phyloP scores from a whole-genome alignment of 2,113 vertebrate species.

The Pituophis catenifer region DNA sequence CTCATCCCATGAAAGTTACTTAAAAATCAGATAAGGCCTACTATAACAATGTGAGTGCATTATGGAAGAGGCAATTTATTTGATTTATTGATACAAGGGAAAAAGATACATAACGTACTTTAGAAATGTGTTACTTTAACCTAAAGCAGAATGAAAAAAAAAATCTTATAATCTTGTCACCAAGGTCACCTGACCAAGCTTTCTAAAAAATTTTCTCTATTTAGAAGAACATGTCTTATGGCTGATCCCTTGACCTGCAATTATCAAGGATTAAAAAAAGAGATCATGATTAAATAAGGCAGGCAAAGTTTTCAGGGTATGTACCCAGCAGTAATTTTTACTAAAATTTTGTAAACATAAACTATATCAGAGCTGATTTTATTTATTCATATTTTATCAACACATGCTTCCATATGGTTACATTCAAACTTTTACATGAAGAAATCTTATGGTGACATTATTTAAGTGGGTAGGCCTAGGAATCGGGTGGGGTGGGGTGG shows the following conservation, averaged over 20 bases:
- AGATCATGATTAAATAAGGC: not conserved
- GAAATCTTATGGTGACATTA: not conserved
- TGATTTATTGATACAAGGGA: constrained; percentile 54
- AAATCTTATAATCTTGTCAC: rapidly evolving
- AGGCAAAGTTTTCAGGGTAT: not conserved
- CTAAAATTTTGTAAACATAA: not conserved
- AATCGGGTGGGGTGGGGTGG: not conserved
- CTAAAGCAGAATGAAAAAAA: not conserved
- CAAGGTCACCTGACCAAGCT: not conserved
- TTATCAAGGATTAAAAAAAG: not conserved
- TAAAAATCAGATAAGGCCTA: constrained; percentile 61
- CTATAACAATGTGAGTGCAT: constrained; percentile 43
- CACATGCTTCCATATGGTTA: not conserved
- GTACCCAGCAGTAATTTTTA: not conserved
- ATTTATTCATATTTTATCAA: not conserved
- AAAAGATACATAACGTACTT: constrained; percentile 38
- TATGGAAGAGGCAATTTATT: constrained; percentile 39
- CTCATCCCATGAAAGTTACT: constrained; percentile 65
- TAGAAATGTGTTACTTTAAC: not conserved
- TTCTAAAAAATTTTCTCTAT: too few species aligned
- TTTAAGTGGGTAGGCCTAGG: not conserved
- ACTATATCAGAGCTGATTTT: not conserved
- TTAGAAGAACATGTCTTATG: not conserved
- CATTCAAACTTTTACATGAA: not conserved
- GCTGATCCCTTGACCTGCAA: not conserved